These are phyloP conservation scores for Atethmia centrago DNA, from an alignment of 2,888 invertebrate species.

Conservation along the genomic window DNA sequence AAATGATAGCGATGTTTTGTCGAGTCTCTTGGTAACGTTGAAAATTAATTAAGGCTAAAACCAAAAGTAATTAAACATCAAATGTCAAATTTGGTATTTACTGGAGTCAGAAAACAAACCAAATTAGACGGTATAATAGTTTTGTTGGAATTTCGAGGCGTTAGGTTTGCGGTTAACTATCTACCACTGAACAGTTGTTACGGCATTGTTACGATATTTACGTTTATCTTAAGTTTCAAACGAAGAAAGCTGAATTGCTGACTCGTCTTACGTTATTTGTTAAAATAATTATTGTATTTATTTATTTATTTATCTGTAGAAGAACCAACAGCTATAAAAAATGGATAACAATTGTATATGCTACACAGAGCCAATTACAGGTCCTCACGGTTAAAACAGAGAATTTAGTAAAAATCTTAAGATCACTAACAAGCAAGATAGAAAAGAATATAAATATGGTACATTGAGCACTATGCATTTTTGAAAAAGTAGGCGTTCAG, in stretches of 20 bases:
- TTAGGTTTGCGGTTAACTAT: slow-evolving; percentile 48
- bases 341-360: too few relatives aligned
- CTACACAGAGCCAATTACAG: too few relatives aligned
- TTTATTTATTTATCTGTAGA: too few relatives aligned
- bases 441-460: too few relatives aligned
- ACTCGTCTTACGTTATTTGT: neutral
- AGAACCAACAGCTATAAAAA: too few relatives aligned
- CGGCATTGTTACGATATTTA: slow-evolving; percentile 35
- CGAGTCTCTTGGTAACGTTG: neutral
- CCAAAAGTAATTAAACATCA: slow-evolving; percentile 24
- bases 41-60: neutral
- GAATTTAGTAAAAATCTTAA: too few relatives aligned
- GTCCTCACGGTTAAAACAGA: too few relatives aligned
- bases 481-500: too few relatives aligned
- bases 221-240: slow-evolving; percentile 11
- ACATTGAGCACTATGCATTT: too few relatives aligned
- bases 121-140: slow-evolving; percentile 43
- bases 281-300: neutral
- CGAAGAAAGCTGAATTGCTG: neutral
- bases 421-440: too few relatives aligned
- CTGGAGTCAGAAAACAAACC: slow-evolving; percentile 22
- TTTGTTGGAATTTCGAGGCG: slow-evolving; percentile 48
- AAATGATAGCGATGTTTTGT: too few relatives aligned
- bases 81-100: slow-evolving; percentile 31
- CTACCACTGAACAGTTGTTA: slow-evolving; percentile 25